Evolutionary conservation across 2,888 invertebrate species (phyloP), one percentile per base, ranked within the genome.

Genomic region (Sphaerophoria taeniata): DNA sequence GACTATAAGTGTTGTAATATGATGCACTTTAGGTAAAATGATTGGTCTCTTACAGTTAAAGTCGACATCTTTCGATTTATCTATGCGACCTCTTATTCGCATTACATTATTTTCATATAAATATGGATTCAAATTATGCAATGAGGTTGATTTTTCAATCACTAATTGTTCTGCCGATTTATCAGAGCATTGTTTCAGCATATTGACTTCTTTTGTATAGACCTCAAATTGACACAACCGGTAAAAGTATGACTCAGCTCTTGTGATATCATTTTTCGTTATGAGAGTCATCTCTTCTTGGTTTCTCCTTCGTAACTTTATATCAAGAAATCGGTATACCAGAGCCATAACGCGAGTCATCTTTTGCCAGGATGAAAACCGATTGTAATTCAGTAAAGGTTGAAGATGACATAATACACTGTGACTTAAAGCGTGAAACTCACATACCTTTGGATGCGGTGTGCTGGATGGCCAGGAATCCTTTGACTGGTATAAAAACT

Each of bases 31-130:
- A 6, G 75, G 45, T n/a, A 75, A n/a, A 51, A 75, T 75, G n/a
- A 75, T 60, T 2, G 76, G 69, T n/a, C 69, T 69, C 53, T 69
- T 76, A 43, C 69, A 70, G 4, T 14, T 12, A 0, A 61, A 47
- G 0, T 33, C 11, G 2, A 39, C 55, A 16, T 67, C 16, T n/a
- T 36, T 31, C 4, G 73, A 45, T 14, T 55, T 45, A 31, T 77
- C 82, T 5, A 78, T 81, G 12, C 79, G 34, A 3, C 81, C 33
- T n/a, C 47, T 63, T 12, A 77, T 12, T 51, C 73, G 39, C 9
- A 87, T 55, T 14, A 78, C 5, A 39, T 67, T 24, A 14, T 55
- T 33, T 4, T n/a, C 14, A 60, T 72, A 71, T 31, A 82, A 31
- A 39, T 75, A 75, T 0, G 69, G 77, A 16, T 53, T 78, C 6